Percentiles rank a stretch among this genome's conserved stretches.
These are phyloP conservation scores for Conger conger DNA, from an alignment of 2,113 vertebrate genomes.

Conservation along the genomic window DNA sequence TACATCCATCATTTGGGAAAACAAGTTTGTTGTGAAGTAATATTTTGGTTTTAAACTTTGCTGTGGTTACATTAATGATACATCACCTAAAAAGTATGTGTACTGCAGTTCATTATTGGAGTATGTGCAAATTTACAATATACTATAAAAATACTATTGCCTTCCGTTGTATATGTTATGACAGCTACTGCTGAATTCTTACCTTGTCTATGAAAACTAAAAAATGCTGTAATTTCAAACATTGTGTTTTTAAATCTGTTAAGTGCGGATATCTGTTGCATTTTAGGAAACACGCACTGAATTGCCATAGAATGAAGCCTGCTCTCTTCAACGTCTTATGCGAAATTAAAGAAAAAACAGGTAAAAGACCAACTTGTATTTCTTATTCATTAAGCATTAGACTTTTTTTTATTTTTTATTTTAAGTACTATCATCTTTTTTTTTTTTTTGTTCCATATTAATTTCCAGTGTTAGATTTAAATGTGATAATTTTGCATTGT, in stretches of 20 bases:
- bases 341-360: constrained; percentile 99
- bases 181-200: not conserved
- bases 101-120: not conserved
- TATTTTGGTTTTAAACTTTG: not conserved
- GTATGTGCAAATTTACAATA: not conserved
- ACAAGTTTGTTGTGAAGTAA: not conserved
- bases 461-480: not conserved
- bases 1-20: too few relatives aligned
- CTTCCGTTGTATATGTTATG: not conserved
- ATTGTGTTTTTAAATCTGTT: constrained; percentile 20
- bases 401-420: not conserved
- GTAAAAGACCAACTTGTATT: constrained; percentile 62
- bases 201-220: not conserved
- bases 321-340: constrained; percentile 98
- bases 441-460: not conserved
- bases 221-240: constrained; percentile 1
- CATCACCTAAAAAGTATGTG: not conserved
- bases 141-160: not conserved
- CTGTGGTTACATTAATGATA: not conserved
- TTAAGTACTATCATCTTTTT: not conserved
- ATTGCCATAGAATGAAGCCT: constrained; percentile 99
- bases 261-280: constrained; percentile 35
- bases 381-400: not conserved
- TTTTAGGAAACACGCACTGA: constrained; percentile 96
- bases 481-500: not conserved